Evolutionary conservation across 2,797 vertebrate genomes (phyloP), one percentile per base, ranked within the genome.

Genomic region (Danionella dracula): DNA sequence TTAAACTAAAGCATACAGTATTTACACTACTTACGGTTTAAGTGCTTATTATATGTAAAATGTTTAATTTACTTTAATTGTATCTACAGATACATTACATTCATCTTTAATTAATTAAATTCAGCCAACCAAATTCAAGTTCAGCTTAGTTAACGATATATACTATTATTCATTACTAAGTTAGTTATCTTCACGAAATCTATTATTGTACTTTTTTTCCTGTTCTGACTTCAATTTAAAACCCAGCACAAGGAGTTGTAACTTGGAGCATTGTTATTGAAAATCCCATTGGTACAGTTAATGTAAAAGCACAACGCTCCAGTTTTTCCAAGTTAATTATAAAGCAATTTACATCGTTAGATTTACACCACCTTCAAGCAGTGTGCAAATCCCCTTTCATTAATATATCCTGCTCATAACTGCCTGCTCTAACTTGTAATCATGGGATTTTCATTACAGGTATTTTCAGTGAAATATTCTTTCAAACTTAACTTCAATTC

Each of bases 281-380:
- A 56, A 29, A 46, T 66, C 72, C 71, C 20, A 46, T 64, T 75
- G 73, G 79, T 76, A 41, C 20, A 62, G 23, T 82, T 82, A 78
- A 76, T 80, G 84, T 82, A 83, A 83, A 81, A 73, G 74, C 21
- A 68, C 54, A 55, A 74, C 78, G 40, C 49, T 65, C 37, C 20
- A 20, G 40, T 51, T 45, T 65, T 32, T n/a, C n/a, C 71, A 76
- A 80, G 42, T 72, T 84, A 71, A 83, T 84, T 79, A 84, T 73
- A 69, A 35, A 73, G 17, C 66, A 60, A 38, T 80, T 83, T 76
- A 64, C 71, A 71, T 71, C 73, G 34, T 67, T 59, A 80, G 41
- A 35, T 37, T 66, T 72, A 67, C 80, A 80, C 81, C 80, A 15
- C 78, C 80, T 50, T 50, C 68, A 44, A 45, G 37, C 45, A 41